Percentiles rank a stretch among this genome's conserved stretches.
Conservation (phyloP, 2,113 vertebrate species). For the Neolamprologus sp. region DNA sequence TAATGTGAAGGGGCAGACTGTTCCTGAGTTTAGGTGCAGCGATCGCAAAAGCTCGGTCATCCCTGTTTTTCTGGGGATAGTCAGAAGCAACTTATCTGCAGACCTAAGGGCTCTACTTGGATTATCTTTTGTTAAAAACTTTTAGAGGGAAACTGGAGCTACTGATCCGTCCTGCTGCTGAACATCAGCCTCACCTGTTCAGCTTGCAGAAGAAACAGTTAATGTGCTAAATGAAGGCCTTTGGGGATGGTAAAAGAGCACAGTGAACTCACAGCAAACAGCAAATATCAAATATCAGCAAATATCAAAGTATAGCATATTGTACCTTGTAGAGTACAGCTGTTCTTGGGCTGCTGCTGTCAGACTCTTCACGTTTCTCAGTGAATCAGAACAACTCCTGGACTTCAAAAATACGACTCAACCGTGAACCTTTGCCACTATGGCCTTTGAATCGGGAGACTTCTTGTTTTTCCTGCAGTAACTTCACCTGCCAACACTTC, state of each 20-base stretch:
- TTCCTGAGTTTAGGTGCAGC: neutral
- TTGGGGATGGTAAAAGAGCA: neutral
- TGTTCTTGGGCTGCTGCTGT: neutral
- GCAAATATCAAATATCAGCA: neutral
- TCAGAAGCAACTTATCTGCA: neutral
- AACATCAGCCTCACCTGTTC: neutral
- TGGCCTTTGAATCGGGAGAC: neutral
- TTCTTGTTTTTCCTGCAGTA: neutral
- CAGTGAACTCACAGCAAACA: neutral
- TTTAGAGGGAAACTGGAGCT: neutral
- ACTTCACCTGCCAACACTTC: neutral
- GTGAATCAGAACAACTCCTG: neutral
- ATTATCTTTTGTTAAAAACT: neutral
- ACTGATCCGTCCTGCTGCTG: neutral
- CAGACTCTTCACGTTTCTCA: neutral
- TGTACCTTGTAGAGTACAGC: neutral
- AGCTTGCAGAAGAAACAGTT: neutral
- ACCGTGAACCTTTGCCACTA: neutral
- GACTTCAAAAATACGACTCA: neutral
- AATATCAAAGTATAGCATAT: neutral
- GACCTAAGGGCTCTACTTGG: neutral
- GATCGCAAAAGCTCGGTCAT: neutral
- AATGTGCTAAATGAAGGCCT: neutral
- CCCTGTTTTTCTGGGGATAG: neutral
- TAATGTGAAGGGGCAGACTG: neutral